Conservation (phyloP, 2,113 vertebrate genomes). For the Fregata magnificens region DNA sequence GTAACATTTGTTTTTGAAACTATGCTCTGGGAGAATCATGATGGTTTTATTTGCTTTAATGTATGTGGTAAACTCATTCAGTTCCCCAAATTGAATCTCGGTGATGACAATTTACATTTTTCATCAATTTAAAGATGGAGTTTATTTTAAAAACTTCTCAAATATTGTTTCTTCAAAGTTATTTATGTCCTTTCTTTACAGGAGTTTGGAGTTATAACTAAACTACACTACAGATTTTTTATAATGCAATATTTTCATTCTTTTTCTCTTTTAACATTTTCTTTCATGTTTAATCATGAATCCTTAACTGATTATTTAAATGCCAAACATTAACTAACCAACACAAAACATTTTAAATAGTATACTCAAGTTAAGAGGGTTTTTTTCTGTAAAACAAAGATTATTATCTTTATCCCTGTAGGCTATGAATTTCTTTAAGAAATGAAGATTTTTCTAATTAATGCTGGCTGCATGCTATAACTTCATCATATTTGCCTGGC, state of each 20-base stretch:
- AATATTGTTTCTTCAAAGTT: background rate
- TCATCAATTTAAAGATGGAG: background rate
- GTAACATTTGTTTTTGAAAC: background rate
- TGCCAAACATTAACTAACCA: background rate
- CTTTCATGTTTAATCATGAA: background rate
- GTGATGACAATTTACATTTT: background rate
- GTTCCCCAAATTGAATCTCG: background rate
- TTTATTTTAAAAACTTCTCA: background rate
- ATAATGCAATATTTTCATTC: background rate
- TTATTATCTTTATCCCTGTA: background rate
- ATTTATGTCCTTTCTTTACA: background rate
- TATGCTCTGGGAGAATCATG: background rate
- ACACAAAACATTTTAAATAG: background rate
- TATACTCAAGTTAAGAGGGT: background rate
- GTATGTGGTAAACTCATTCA: background rate
- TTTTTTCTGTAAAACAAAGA: background rate
- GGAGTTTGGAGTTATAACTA: background rate
- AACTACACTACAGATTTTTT: background rate
- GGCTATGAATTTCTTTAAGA: background rate
- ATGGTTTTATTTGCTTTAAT: background rate
- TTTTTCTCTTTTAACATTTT: background rate
- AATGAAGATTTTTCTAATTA: constrained; percentile 26
- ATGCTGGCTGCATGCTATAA: background rate
- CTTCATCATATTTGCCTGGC: background rate
- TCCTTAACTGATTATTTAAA: background rate